Base-by-base conservation (phyloP, 2,113 vertebrate species). In the Microcebus jonahi region DNA sequence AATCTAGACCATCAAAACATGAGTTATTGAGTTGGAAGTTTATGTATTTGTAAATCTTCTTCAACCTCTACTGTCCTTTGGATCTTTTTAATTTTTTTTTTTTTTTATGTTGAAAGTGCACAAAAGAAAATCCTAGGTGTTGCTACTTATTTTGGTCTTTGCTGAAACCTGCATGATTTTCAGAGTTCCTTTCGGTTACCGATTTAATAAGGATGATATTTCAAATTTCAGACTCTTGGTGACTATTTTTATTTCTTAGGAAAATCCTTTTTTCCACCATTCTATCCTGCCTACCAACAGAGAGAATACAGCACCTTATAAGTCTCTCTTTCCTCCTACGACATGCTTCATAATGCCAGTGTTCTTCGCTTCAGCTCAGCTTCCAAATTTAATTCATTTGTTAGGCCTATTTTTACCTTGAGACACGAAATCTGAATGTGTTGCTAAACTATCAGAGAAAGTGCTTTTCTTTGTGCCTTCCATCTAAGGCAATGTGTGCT, bases 381-480 rank as follows among this genome's bases (percentile, higher is more conserved):
- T 96, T 97, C 95, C 98, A 97, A 98, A 97, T 89, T 61, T 94
- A 98, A 98, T 98, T 95, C 96, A 98, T 98, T 98, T 98, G 48
- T 98, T 98, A 96, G 97, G 92, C 97, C 98, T 98, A 98, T 99
- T 99, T 99, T 98, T 99, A 97, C 96, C 97, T 94, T 97, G 97
- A 98, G 98, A 98, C 97, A 96, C 96, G 97, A 98, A 98, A 98
- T 98, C 98, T 98, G 98, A 98, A 98, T 98, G 98, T 98, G 97
- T 98, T 98, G 98, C 97, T 98, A 98, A 98, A 98, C 98, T 98
- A 98, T 97, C 95, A 98, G 97, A 98, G 98, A 97, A 98, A 98
- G 98, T 97, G 97, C 98, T 98, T 98, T 98, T 98, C 98, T 98
- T 96, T 97, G 50, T 98, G 98, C 86, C 97, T 96, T 98, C 98